phyloP scores from a whole-genome alignment of 2,888 invertebrate genomes.

The Phyllotreta striolata region DNA sequence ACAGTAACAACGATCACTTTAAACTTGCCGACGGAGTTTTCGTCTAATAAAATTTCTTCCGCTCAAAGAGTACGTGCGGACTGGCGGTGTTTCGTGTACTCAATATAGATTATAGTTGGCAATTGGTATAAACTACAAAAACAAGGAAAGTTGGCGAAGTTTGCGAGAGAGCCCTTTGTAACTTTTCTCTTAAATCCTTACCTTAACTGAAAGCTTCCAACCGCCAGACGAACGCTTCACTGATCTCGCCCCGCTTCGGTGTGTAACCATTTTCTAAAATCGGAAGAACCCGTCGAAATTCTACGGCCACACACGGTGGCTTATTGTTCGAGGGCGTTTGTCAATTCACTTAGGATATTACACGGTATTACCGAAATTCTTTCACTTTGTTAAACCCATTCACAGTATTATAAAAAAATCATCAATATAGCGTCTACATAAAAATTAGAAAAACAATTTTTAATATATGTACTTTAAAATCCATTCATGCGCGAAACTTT shows the following conservation, averaged over 20 bases:
- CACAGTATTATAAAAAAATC: too few relatives aligned
- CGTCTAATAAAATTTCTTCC: slow-evolving; percentile 39
- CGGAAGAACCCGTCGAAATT: slow-evolving; percentile 16
- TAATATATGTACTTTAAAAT: too few relatives aligned
- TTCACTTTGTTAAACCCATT: neutral
- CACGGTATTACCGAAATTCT: neutral
- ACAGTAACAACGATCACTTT: slow-evolving; percentile 35
- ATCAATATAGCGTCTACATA: too few relatives aligned
- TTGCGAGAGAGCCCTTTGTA: slow-evolving; percentile 30
- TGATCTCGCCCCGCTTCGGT: slow-evolving; percentile 31
- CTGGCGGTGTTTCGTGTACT: slow-evolving; percentile 40
- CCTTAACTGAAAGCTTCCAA: slow-evolving; percentile 36
- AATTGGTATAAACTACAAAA: slow-evolving; percentile 39
- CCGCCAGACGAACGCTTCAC: slow-evolving; percentile 33
- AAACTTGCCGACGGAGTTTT: slow-evolving; percentile 26
- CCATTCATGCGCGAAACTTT: too few relatives aligned
- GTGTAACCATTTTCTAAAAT: slow-evolving; percentile 24
- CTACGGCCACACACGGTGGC: neutral
- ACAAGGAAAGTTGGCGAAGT: slow-evolving; percentile 40
- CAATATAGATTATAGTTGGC: slow-evolving; percentile 41
- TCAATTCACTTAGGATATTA: neutral
- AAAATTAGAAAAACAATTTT: too few relatives aligned
- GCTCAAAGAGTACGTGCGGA: slow-evolving; percentile 35
- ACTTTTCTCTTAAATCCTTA: slow-evolving; percentile 37
- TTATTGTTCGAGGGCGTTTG: slow-evolving; percentile 7